Conservation (phyloP, 2,797 vertebrate species). For the Gila robusta region DNA sequence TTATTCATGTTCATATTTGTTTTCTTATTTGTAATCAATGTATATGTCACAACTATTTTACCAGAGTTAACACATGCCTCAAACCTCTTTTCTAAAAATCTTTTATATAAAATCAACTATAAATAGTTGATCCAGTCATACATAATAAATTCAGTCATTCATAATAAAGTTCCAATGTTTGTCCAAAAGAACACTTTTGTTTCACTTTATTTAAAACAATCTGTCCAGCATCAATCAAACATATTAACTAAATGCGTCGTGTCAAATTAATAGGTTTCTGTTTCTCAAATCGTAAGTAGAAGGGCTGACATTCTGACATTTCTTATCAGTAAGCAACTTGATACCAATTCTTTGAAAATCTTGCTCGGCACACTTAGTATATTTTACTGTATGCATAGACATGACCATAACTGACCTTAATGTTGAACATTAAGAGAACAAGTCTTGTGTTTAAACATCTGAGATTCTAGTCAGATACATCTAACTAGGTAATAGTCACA, state of each 20-base stretch:
- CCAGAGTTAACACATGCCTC: not conserved
- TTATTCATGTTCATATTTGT: not conserved
- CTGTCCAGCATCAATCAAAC: conserved; percentile 72
- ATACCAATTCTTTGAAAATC: conserved; percentile 9
- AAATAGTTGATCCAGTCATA: not conserved
- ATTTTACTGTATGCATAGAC: conserved; percentile 58
- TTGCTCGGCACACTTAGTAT: not conserved
- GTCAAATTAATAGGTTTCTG: conserved; percentile 55
- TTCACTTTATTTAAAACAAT: conserved; percentile 81
- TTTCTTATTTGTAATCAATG: not conserved
- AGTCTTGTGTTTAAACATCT: conserved; percentile 20
- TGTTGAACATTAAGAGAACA: conserved; percentile 25
- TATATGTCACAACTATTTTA: not conserved
- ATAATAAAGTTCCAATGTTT: conserved; percentile 37
- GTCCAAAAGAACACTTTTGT: conserved; percentile 51
- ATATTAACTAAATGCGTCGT: conserved; percentile 67
- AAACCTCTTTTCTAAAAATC: not conserved
- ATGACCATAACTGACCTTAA: conserved; percentile 45
- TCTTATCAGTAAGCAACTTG: not conserved
- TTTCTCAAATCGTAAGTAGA: conserved; percentile 51
- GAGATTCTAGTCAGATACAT: conserved; percentile 21
- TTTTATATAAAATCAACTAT: not conserved
- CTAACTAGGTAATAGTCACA: conserved; percentile 40
- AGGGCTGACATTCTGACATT: conserved; percentile 26
- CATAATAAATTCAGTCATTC: conserved; percentile 23